Conservation (phyloP, 2,888 invertebrate genomes). For the Calameuta idolon region DNA sequence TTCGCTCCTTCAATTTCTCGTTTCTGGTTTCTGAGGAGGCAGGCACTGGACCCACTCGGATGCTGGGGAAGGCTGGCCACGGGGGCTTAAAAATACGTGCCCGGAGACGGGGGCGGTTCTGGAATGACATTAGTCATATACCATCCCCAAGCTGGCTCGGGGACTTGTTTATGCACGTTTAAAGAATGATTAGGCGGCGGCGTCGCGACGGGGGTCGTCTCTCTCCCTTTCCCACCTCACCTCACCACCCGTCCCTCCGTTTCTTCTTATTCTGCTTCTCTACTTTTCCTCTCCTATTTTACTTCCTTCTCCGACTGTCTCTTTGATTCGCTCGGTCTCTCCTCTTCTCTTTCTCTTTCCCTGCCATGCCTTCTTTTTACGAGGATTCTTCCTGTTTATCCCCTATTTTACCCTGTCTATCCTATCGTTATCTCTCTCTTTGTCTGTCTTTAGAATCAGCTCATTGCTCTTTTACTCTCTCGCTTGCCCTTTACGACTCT, state of each 20-base stretch:
- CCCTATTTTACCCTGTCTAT: constrained; percentile 14
- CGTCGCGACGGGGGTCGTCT: constrained; percentile 57
- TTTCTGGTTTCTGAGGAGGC: constrained; percentile 33
- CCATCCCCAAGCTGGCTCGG: constrained; percentile 42
- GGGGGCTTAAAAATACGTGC: constrained; percentile 25
- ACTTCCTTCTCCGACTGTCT: constrained; percentile 12
- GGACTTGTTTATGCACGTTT: constrained; percentile 66
- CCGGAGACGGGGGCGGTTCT: constrained; percentile 34
- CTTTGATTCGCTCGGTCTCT: constrained; percentile 8
- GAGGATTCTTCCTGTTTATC: not conserved
- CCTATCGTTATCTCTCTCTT: not conserved
- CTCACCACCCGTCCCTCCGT: constrained; percentile 32
- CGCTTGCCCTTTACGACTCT: not conserved
- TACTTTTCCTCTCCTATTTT: constrained; percentile 16
- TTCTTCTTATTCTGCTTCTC: constrained; percentile 27
- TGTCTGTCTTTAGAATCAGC: not conserved
- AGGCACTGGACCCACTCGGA: constrained; percentile 23
- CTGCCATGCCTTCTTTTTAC: not conserved
- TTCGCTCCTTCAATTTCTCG: constrained; percentile 44
- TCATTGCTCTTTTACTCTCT: constrained; percentile 4
- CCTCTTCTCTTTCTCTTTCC: constrained; percentile 13
- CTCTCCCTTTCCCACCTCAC: constrained; percentile 24
- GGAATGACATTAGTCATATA: constrained; percentile 64
- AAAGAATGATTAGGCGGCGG: constrained; percentile 67
- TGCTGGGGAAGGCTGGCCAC: constrained; percentile 36